Conservation (phyloP, 2,113 vertebrate species). For the Tichodroma muraria region DNA sequence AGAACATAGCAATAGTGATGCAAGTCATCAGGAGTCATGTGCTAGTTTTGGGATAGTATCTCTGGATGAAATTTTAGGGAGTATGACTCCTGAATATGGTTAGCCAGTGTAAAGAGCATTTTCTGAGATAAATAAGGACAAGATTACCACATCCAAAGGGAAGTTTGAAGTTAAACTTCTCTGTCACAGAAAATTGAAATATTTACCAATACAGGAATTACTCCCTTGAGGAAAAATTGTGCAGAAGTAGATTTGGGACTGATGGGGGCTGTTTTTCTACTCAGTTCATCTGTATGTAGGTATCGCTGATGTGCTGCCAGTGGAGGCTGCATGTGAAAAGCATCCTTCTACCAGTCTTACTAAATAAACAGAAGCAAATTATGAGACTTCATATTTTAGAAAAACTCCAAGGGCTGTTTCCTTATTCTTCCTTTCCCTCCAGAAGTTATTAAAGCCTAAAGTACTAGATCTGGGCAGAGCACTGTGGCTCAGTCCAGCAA, state of each 20-base stretch:
- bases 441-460: neutral
- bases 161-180: neutral
- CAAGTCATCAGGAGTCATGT: neutral
- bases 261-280: neutral
- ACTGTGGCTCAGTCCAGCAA: neutral
- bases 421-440: neutral
- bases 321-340: neutral
- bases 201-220: neutral
- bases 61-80: neutral
- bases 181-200: neutral
- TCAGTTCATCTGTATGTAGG: neutral
- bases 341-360: neutral
- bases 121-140: neutral
- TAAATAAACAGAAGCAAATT: neutral
- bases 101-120: neutral
- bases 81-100: neutral
- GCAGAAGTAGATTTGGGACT: neutral
- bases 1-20: neutral
- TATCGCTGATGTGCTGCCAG: accelerated
- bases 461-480: neutral
- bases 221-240: neutral
- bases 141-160: neutral
- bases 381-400: neutral
- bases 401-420: neutral
- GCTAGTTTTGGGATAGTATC: neutral